Conservation (phyloP, 2,113 vertebrate species). For the Oreochromis spilurus region DNA sequence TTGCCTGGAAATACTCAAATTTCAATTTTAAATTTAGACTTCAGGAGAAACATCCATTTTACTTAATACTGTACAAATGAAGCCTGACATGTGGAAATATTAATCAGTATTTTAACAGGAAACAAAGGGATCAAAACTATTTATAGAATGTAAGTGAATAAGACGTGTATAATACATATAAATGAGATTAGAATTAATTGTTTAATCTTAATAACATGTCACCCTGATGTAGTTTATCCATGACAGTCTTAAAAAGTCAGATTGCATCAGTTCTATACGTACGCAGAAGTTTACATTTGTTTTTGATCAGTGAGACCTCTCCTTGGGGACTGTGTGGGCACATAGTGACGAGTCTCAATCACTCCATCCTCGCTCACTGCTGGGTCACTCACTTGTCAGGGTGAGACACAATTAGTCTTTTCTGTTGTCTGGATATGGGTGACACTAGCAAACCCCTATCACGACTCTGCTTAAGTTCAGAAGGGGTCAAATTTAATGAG, state of each 20-base stretch:
- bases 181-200: not conserved
- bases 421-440: not conserved
- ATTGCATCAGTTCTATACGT: not conserved
- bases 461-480: not conserved
- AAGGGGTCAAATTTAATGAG: not conserved
- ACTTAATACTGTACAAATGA: not conserved
- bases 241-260: not conserved
- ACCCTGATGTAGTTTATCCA: not conserved
- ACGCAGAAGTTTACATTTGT: not conserved
- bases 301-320: not conserved
- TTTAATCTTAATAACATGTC: not conserved
- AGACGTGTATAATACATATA: not conserved
- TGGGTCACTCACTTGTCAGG: not conserved
- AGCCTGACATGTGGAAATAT: not conserved
- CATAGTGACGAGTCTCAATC: not conserved
- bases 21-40: not conserved
- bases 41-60: not conserved
- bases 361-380: not conserved
- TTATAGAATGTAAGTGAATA: not conserved
- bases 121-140: not conserved
- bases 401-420: not conserved
- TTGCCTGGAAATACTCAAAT: not conserved
- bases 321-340: not conserved
- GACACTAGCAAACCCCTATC: not conserved
- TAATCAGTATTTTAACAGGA: not conserved